A percentile compares a stretch with the other conserved stretches of the same genome.
phyloP scores from a whole-genome alignment of 2,888 invertebrate genomes.

The Flabesymbios commensalis region DNA sequence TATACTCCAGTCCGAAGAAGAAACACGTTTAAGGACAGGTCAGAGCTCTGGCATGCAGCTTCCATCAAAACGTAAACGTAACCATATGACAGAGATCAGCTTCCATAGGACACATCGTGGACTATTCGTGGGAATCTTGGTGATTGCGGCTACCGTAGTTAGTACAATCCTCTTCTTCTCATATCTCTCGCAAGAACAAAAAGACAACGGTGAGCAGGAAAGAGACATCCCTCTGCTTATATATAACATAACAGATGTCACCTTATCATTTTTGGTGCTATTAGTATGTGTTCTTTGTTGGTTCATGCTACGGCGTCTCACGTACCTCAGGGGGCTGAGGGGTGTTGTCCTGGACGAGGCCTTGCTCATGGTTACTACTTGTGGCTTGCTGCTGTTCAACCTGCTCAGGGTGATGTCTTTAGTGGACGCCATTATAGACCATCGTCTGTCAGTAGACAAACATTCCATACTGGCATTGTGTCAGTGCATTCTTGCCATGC shows the following conservation, averaged over 20 bases:
- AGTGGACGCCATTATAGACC: neutral
- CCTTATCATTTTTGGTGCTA: conserved; percentile 6
- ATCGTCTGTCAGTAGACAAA: too few relatives aligned
- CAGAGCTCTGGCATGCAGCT: too few relatives aligned
- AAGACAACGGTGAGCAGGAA: neutral
- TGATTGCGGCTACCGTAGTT: conserved; percentile 13
- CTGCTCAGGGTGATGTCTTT: conserved; percentile 11
- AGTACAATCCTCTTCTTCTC: conserved; percentile 17
- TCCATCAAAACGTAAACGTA: too few relatives aligned
- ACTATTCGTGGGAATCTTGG: conserved; percentile 19
- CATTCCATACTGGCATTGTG: conserved; percentile 1
- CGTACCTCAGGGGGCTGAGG: neutral
- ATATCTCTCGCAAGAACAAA: conserved; percentile 1
- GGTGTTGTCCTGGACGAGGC: conserved; percentile 2
- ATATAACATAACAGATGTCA: conserved; percentile 16
- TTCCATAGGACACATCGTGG: conserved; percentile 18
- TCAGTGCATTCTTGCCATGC: conserved; percentile 1
- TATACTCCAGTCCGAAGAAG: neutral
- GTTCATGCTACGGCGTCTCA: conserved; percentile 4
- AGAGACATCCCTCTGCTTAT: conserved; percentile 2
- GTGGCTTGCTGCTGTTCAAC: conserved; percentile 6
- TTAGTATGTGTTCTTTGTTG: conserved; percentile 7
- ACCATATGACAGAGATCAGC: conserved; percentile 13
- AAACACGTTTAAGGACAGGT: neutral
- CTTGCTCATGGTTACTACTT: neutral